Conservation (phyloP, 2,888 invertebrate genomes). For the Uloborus plumipes region DNA sequence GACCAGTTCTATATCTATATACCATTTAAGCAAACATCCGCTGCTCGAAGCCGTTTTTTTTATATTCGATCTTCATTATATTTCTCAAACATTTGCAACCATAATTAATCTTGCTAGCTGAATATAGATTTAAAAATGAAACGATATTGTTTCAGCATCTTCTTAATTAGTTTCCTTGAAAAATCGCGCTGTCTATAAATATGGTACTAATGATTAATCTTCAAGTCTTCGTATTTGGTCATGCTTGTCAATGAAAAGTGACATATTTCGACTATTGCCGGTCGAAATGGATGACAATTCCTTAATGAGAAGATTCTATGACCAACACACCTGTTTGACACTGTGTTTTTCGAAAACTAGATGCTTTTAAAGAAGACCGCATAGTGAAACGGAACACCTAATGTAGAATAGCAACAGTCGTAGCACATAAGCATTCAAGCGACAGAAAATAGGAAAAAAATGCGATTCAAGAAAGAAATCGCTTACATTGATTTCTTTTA, state of each 20-base stretch:
- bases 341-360: not conserved
- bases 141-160: not conserved
- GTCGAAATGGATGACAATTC: slow-evolving; percentile 41
- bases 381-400: slow-evolving; percentile 18
- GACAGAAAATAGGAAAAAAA: slow-evolving; percentile 8
- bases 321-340: slow-evolving; percentile 15
- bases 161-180: slow-evolving; percentile 14
- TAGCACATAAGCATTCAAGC: slow-evolving; percentile 26
- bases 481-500: no score
- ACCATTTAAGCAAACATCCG: no score
- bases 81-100: no score
- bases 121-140: not conserved
- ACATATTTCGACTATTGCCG: slow-evolving; percentile 39
- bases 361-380: not conserved
- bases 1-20: no score
- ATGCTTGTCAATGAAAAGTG: slow-evolving; percentile 29
- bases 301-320: slow-evolving; percentile 19
- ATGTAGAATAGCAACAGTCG: not conserved
- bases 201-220: slow-evolving; percentile 32
- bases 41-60: no score
- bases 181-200: slow-evolving; percentile 24
- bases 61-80: no score
- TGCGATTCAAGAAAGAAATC: not conserved
- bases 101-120: no score
- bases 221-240: slow-evolving; percentile 21